A percentile compares a stretch with the other conserved stretches of the same genome.
These are phyloP conservation scores for Nothocercus nigrocapillus DNA, from an alignment of 2,113 vertebrate species.

Conservation along the genomic window DNA sequence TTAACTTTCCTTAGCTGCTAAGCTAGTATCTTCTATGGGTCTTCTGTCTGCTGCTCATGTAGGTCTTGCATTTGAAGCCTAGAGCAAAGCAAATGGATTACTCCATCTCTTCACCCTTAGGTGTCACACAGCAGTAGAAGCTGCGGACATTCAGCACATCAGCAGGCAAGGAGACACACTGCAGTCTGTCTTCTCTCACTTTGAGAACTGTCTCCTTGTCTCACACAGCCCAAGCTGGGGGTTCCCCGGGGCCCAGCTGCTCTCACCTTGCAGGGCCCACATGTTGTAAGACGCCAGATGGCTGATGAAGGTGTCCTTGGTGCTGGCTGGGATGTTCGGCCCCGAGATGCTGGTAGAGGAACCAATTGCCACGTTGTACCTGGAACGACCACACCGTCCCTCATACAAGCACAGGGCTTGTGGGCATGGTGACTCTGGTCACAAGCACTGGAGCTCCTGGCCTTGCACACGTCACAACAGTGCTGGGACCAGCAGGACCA, in stretches of 20 bases:
- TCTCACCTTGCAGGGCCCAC: conserved; percentile 93
- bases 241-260: accelerated
- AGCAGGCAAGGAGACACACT: background rate
- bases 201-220: background rate
- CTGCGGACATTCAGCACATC: background rate
- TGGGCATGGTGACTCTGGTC: background rate
- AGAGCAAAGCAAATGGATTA: background rate
- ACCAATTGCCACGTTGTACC: conserved; percentile 89
- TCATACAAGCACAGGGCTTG: background rate
- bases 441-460: background rate
- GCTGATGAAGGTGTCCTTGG: conserved; percentile 86
- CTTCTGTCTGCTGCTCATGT: conserved; percentile 7
- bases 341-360: conserved; percentile 93
- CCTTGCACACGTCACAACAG: background rate
- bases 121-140: background rate
- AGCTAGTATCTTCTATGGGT: background rate
- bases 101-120: background rate
- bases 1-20: background rate
- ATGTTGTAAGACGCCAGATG: conserved; percentile 92
- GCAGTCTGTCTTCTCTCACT: accelerated
- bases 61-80: background rate
- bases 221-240: background rate
- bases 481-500: background rate
- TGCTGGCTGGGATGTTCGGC: conserved; percentile 87
- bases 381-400: conserved; percentile 44